Evolutionary conservation across 2,888 invertebrate species (phyloP), one percentile per base, ranked within the genome.

Genomic region (Oeneis ivallda): DNA sequence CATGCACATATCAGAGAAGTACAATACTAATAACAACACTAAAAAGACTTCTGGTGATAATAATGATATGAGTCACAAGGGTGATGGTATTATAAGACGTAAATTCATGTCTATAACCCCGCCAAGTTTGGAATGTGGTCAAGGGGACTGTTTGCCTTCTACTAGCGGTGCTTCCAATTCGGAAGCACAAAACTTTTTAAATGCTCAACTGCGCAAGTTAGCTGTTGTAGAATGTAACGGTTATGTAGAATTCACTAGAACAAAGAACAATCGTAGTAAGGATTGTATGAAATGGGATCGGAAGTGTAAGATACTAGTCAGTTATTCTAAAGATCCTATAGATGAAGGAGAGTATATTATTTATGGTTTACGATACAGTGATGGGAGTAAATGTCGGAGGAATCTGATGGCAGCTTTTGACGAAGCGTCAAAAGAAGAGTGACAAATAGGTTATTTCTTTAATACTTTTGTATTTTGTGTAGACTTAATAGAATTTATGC

Each of bases 221-320:
- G 88, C 85, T 37, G 87, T 92, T 34, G 90, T n/a, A n/a, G n/a
- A 92, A 79, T 92, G 91, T 69, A 87, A 87, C 70, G 91, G 92
- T 45, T 89, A 85, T 65, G 81, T 92, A 62, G 86, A 90, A 73
- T 92, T 92, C 73, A 83, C 83, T 41, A 83, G 88, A 73, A 81
- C 83, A 15, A 82, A 84, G 68, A 89, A 87, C 67, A 86, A 78
- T 65, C 74, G 83, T 37, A 83, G 81, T 71, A 72, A 74, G 70
- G 93, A 89, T 67, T 74, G 76, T 66, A 93, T 91, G 84, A 93
- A 92, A 73, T 94, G 94, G 94, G 92, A 92, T 69, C 85, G 94
- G 64, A 93, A 93, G 56, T 94, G 94, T 76, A 94, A 93, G 77
- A 79, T 94, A 60, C 94, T 94, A 81, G 92, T 94, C 15, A 93